Evolutionary conservation across 2,113 vertebrate species (phyloP).

Genomic region (Antennarius striatus): DNA sequence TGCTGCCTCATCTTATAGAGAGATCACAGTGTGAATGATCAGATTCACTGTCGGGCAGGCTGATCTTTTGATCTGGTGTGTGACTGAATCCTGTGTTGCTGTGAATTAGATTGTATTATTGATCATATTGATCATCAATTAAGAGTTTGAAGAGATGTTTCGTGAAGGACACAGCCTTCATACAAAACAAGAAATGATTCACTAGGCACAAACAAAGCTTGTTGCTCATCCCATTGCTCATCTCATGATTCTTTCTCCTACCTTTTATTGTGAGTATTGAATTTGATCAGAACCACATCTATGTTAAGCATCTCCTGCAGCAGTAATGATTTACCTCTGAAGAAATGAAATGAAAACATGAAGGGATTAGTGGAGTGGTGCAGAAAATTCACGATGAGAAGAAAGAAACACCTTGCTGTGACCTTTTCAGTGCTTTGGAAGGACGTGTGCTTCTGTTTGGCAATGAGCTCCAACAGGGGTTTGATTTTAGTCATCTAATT

Average conservation of each 20-base stretch:
- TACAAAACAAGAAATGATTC: background rate
- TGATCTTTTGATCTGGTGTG: conserved; percentile 36
- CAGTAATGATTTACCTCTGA: conserved; percentile 34
- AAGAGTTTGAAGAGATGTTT: background rate
- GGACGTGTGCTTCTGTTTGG: background rate
- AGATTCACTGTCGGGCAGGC: conserved; percentile 15
- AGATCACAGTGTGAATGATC: conserved; percentile 32
- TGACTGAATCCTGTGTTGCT: conserved; percentile 15
- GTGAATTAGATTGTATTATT: conserved; percentile 1
- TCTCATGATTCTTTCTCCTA: background rate
- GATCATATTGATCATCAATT: background rate
- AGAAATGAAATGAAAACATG: conserved; percentile 61
- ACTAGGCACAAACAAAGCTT: too few relatives aligned
- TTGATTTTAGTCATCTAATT: too few relatives aligned
- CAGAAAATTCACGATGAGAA: conserved; percentile 22
- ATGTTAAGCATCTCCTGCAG: conserved; percentile 25
- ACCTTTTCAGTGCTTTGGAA: background rate
- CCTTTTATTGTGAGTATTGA: conserved; percentile 10
- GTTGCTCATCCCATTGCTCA: too few relatives aligned
- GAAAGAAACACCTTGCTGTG: conserved; percentile 21
- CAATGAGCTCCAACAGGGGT: too few relatives aligned
- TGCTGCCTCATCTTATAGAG: conserved; percentile 9
- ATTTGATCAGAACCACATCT: conserved; percentile 43
- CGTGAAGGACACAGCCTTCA: background rate
- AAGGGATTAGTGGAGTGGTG: conserved; percentile 16